Conservation (phyloP, 2,113 vertebrate genomes). For the Platysternon megacephalum region DNA sequence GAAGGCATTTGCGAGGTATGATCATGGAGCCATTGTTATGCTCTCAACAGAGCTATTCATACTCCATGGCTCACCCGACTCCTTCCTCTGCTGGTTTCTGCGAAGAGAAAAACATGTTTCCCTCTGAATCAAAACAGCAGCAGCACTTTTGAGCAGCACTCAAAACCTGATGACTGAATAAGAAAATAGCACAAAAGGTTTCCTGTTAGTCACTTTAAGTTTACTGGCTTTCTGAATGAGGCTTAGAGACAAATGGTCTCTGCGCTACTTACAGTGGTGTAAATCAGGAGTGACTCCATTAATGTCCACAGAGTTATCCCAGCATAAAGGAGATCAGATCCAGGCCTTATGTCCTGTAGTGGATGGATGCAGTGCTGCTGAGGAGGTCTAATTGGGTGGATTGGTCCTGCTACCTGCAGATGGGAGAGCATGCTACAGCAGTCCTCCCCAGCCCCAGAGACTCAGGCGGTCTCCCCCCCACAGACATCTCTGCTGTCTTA, state of each 20-base stretch:
- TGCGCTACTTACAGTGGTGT: neutral
- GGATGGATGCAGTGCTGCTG: neutral
- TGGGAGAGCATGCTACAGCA: neutral
- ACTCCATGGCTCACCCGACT: neutral
- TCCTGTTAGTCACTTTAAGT: neutral
- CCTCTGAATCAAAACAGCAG: neutral
- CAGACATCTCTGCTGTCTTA: neutral
- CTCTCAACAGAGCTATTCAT: neutral
- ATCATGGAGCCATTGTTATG: neutral
- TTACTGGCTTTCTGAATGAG: neutral
- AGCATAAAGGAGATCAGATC: neutral
- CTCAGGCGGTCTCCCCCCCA: neutral
- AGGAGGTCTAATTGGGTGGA: neutral
- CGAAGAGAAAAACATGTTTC: neutral
- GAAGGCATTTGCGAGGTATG: neutral
- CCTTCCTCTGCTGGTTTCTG: neutral
- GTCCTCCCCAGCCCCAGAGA: too few species aligned
- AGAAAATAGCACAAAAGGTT: neutral
- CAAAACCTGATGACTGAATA: neutral
- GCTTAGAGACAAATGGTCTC: neutral
- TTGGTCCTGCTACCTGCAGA: neutral
- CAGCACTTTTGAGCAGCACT: neutral
- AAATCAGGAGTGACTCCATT: neutral
- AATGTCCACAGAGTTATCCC: neutral
- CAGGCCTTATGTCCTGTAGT: neutral